phyloP scores from a whole-genome alignment of 2,888 invertebrate species.

The Napeogenes inachia region DNA sequence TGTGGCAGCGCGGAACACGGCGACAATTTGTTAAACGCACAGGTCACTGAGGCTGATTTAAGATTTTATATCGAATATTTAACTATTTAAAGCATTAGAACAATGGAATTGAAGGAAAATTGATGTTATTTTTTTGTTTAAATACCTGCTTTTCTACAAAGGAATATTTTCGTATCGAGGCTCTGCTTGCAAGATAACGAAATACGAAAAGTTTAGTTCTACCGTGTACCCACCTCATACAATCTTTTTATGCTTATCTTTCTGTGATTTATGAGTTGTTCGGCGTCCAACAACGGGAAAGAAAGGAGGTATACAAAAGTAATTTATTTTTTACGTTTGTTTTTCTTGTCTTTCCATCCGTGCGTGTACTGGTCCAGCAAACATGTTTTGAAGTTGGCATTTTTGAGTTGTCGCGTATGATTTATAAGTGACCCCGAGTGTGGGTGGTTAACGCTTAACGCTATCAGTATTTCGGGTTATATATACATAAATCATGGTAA shows the following conservation, averaged over 20 bases:
- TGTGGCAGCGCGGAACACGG: conserved; percentile 53
- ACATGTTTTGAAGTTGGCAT: conserved; percentile 76
- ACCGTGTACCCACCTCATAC: conserved; percentile 75
- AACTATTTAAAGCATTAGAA: neutral
- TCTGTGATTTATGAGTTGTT: conserved; percentile 75
- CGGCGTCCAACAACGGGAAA: conserved; percentile 75
- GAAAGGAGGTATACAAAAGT: conserved; percentile 77
- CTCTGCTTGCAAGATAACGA: conserved; percentile 67
- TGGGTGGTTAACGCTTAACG: conserved; percentile 75
- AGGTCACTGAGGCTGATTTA: conserved; percentile 59
- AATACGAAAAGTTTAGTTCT: conserved; percentile 75
- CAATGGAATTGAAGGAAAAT: no score
- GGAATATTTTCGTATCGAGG: conserved; percentile 53
- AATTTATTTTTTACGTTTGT: conserved; percentile 77
- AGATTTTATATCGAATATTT: conserved; percentile 37
- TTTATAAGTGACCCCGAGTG: conserved; percentile 65
- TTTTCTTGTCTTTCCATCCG: conserved; percentile 73
- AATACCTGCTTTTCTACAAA: conserved; percentile 29
- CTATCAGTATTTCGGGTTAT: conserved; percentile 72
- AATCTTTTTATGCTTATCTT: conserved; percentile 78
- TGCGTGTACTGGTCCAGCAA: conserved; percentile 72
- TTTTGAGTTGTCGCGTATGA: conserved; percentile 77
- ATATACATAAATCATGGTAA: conserved; percentile 58
- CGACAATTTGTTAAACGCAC: conserved; percentile 63
- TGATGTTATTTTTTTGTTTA: no score